phyloP scores from a whole-genome alignment of 1,140 invertebrate genomes.

The Phymastichus coffea region DNA sequence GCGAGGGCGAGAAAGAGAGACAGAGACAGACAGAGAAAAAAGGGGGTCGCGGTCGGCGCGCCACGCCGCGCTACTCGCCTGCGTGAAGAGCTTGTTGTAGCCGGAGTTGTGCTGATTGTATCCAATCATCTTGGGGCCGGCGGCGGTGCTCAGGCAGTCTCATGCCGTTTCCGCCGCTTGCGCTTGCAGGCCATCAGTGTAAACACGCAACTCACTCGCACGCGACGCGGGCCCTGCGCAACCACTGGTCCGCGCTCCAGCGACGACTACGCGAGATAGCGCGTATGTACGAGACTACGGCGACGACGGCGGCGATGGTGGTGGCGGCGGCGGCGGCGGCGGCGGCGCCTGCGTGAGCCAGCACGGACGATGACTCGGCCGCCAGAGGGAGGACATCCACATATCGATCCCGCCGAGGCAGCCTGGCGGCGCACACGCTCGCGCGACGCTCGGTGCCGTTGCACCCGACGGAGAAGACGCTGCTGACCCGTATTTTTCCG shows the following conservation, averaged over 20 bases:
- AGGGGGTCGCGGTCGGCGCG: too few species aligned
- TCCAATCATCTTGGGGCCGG: constrained; percentile 63
- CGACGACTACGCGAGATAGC: background rate
- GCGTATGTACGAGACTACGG: background rate
- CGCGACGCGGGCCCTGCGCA: background rate
- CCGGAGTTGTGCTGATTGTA: constrained; percentile 79
- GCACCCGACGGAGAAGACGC: constrained; percentile 9
- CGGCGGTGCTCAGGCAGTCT: too few species aligned
- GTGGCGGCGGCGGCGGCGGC: background rate
- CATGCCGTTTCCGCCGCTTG: too few species aligned
- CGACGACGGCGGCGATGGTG: background rate
- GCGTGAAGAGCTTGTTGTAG: constrained; percentile 87
- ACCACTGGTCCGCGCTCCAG: background rate
- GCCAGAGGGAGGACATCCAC: background rate
- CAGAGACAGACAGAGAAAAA: background rate
- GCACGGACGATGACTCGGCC: constrained; percentile 10
- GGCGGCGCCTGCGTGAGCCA: constrained; percentile 3
- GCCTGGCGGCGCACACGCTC: too few species aligned
- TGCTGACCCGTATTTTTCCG: background rate
- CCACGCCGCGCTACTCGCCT: too few species aligned
- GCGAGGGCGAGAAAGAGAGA: background rate
- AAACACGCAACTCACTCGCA: too few species aligned
- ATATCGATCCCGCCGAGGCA: constrained; percentile 22
- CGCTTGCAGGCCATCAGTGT: too few species aligned
- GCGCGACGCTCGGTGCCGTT: constrained; percentile 23